These are phyloP conservation scores for Centropus bengalensis DNA, from an alignment of 2,113 vertebrate genomes.

Conservation along the genomic window DNA sequence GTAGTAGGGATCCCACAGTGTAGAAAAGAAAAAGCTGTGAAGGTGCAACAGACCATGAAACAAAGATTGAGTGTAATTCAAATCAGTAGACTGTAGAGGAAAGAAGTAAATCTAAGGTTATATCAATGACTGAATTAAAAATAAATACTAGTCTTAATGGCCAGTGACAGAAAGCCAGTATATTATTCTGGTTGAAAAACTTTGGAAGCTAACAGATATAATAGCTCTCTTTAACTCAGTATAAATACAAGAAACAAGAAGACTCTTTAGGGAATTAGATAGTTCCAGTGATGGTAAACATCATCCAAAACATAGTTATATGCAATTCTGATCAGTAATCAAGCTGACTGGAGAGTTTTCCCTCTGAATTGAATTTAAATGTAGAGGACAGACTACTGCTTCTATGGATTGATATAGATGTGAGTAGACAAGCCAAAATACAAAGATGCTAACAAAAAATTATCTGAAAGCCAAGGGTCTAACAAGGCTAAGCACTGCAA, in stretches of 20 bases:
- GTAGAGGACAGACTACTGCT: neutral
- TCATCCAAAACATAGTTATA: neutral
- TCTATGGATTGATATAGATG: neutral
- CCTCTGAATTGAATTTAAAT: neutral
- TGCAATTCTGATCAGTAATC: neutral
- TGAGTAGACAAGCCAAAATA: neutral
- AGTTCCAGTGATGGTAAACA: neutral
- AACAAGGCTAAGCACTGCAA: neutral
- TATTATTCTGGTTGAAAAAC: neutral
- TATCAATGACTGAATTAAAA: constrained; percentile 10
- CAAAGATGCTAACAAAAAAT: neutral
- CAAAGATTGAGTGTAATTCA: neutral
- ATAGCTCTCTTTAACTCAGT: constrained; percentile 18
- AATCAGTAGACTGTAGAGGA: neutral
- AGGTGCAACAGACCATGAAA: neutral
- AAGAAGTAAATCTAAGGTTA: constrained; percentile 20
- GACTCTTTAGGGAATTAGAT: neutral
- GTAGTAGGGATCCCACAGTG: neutral
- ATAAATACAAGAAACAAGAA: neutral
- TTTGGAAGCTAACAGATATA: neutral
- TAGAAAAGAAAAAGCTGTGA: neutral
- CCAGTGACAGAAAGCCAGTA: neutral
- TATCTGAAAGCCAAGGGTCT: neutral
- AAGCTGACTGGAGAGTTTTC: neutral
- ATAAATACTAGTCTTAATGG: neutral